Evolutionary conservation across 2,113 vertebrate genomes (phyloP), one percentile per base, ranked within the genome.

Genomic region (Chlamydotis undulata): DNA sequence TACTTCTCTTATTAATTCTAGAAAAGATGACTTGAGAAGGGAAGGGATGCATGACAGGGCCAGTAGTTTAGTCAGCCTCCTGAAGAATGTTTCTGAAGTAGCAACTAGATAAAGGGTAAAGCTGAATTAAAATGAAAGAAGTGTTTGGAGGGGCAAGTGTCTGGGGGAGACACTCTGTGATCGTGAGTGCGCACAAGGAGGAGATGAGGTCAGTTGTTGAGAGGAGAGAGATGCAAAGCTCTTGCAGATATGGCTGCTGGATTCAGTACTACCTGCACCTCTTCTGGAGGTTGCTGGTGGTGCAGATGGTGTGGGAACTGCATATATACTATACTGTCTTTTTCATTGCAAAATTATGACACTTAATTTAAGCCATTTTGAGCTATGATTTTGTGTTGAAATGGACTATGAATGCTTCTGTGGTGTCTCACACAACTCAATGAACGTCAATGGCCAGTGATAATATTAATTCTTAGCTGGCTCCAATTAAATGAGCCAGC

Each of bases 311-410:
- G 3, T 3, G 33, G 82, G 63, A 29, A 80, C 75, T 90, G 67
- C 31, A 41, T 50, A 5, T 64, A 24, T 56, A 22, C 53, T 60
- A 37, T 3, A 14, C 83, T 79, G 65, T 88, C 86, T 93, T 67
- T 79, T 92, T 65, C 65, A 22, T 24, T 25, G 65, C 78, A 71
- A 24, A 82, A 49, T 53, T 59, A 43, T 75, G 35, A 56, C 67
- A 45, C 70, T 91, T 95, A 71, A 87, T 82, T 78, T 75, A 82
- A 94, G 64, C 53, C 39, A 68, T 83, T 67, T 79, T 93, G 82
- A 91, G 92, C 84, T 89, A 17, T 28, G 87, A 70, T 37, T 95
- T 53, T 59, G 31, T 81, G 68, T 70, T 70, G 91, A 89, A 91
- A 83, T 89, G 83, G 83, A 65, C 87, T 70, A 6, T 22, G 73